A percentile compares a stretch with the other conserved stretches of the same genome.
Evolutionary conservation across 2,797 vertebrate genomes (phyloP).

Genomic region (Clarias laeviceps): DNA sequence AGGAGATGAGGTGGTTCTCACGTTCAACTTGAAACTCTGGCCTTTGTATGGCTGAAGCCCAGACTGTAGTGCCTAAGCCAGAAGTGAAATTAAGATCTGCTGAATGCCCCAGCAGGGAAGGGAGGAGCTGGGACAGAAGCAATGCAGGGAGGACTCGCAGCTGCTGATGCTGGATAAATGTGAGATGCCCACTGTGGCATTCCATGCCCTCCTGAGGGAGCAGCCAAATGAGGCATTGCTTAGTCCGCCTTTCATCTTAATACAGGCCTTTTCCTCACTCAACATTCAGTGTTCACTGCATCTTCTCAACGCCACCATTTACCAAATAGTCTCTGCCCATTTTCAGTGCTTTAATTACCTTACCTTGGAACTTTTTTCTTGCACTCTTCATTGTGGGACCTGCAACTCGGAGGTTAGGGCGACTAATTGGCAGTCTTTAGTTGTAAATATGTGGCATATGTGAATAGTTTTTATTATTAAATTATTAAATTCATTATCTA

Average conservation of each 20-base stretch:
- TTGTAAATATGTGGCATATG: background rate
- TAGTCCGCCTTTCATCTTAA: constrained; percentile 48
- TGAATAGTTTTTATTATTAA: constrained; percentile 5
- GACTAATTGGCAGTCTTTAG: background rate
- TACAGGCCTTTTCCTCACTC: constrained; percentile 42
- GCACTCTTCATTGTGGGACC: background rate
- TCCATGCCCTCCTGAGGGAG: constrained; percentile 53
- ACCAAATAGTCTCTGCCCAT: constrained; percentile 24
- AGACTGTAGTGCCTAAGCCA: constrained; percentile 79
- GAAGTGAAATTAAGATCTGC: constrained; percentile 84
- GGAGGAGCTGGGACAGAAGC: constrained; percentile 58
- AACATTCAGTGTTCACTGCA: constrained; percentile 24
- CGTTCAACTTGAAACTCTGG: constrained; percentile 85
- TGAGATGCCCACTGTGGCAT: constrained; percentile 57
- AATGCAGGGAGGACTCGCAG: constrained; percentile 45
- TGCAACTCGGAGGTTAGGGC: background rate
- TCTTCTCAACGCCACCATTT: constrained; percentile 34
- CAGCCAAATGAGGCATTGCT: constrained; percentile 48
- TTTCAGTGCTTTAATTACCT: constrained; percentile 39
- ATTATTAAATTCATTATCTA: background rate
- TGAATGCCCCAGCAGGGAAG: constrained; percentile 77
- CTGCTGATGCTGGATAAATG: constrained; percentile 59
- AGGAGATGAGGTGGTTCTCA: constrained; percentile 94
- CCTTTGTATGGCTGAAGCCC: constrained; percentile 82
- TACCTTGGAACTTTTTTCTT: constrained; percentile 25